Base-by-base conservation (phyloP, 2,797 vertebrate species). In the Centropyge bicolor region DNA sequence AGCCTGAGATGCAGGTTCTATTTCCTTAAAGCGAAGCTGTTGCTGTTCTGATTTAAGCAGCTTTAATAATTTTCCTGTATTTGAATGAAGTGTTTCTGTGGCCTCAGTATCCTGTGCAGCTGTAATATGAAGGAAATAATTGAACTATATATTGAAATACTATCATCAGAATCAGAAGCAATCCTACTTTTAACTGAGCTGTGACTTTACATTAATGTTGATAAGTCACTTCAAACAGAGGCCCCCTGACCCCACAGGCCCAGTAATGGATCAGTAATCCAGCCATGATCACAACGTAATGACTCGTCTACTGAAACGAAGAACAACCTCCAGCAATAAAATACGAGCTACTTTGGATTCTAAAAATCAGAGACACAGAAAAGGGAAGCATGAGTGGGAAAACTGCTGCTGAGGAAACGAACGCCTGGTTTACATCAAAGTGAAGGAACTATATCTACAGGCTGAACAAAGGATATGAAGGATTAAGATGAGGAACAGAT, bases 401-500 rank as follows among this genome's bases (percentile, higher is more conserved):
- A 64, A 70, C 43, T 27, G 60, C 12, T 45, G 17, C 38, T 8
- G 36, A 45, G 36, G 51, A 27, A 31, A 48, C 22, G 40, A 45
- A 38, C 4, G 3, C 19, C 7, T 36, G 20, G 36, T 22, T 3
- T 2, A 13, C 59, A 74, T 74, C 57, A 74, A 63, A 73, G 62
- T 64, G 13, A 64, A 72, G 57, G 75, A 60, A 19, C 27, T n/a
- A 1, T 24, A 31, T 52, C 81, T 67, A 12, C 64, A 54, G 65
- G 63, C 14, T 60, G 36, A 66, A 20, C 1, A 17, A 5, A 31
- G 40, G 22, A 79, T 1, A 24, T 12, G 27, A 9, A 46, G 67
- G 73, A 72, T 69, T 64, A 70, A 38, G 72, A 74, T 51, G 4
- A 60, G 63, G n/a, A 36, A 3, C 3, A 11, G 70, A 46, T 75